Percentiles rank a stretch among this genome's conserved stretches.
These are phyloP conservation scores for Noctua pronuba DNA, from an alignment of 2,888 invertebrate genomes.

Conservation along the genomic window DNA sequence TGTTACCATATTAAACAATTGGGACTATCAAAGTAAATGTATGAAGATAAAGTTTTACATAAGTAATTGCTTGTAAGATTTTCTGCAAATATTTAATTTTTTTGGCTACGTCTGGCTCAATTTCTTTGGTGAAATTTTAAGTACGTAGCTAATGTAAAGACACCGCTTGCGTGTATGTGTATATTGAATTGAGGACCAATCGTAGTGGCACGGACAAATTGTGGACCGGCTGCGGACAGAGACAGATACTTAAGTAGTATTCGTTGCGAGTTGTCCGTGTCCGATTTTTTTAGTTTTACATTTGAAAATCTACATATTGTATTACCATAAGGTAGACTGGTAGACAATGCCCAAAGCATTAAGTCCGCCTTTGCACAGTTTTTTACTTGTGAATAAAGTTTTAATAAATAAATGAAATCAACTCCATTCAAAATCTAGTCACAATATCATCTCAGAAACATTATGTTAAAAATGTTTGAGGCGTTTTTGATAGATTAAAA, in stretches of 20 bases:
- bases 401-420: no score
- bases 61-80: conserved; percentile 29
- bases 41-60: conserved; percentile 27
- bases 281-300: neutral
- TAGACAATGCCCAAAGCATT: no score
- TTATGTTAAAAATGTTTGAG: neutral
- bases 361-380: no score
- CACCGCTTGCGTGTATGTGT: neutral
- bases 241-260: neutral
- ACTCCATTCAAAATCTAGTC: neutral
- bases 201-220: neutral
- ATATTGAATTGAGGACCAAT: neutral
- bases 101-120: neutral
- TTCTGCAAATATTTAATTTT: conserved; percentile 7
- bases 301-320: neutral
- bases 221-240: neutral
- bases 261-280: neutral
- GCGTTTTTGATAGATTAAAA: neutral
- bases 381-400: no score
- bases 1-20: conserved; percentile 40
- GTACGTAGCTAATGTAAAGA: neutral
- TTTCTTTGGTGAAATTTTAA: neutral
- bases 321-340: no score
- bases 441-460: neutral
- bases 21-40: conserved; percentile 10